phyloP scores from a whole-genome alignment of 2,113 vertebrate genomes.

The Scomber colias region DNA sequence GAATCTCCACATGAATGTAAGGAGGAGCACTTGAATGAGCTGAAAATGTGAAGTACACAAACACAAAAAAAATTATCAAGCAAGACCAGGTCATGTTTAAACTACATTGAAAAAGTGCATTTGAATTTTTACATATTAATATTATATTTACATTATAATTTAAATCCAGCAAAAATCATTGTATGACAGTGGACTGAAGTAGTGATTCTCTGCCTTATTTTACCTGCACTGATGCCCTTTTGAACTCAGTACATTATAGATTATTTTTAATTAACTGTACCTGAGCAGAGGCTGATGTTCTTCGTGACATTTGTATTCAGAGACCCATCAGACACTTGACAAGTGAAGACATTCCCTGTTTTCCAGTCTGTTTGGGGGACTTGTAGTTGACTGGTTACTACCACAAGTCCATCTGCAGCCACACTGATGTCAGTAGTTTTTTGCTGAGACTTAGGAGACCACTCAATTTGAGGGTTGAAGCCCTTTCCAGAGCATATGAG shows the following conservation, averaged over 20 bases:
- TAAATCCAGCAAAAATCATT: too few relatives aligned
- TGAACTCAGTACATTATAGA: too few relatives aligned
- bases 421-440: slow-evolving; percentile 16
- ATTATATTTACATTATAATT: too few relatives aligned
- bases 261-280: slow-evolving; percentile 49
- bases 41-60: slow-evolving; percentile 20
- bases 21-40: slow-evolving; percentile 21
- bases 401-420: slow-evolving; percentile 54
- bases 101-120: too few relatives aligned
- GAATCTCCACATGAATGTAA: slow-evolving; percentile 55
- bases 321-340: slow-evolving; percentile 66
- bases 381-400: slow-evolving; percentile 64
- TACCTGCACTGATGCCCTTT: too few relatives aligned
- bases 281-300: slow-evolving; percentile 73
- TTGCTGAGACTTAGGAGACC: slow-evolving; percentile 38
- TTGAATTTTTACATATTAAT: too few relatives aligned
- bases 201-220: too few relatives aligned
- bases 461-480: slow-evolving; percentile 76
- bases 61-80: too few relatives aligned
- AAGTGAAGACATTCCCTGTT: slow-evolving; percentile 59
- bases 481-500: slow-evolving; percentile 72
- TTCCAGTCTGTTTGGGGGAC: slow-evolving; percentile 70
- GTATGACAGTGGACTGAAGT: too few relatives aligned
- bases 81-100: too few relatives aligned
- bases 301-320: accelerated